A percentile compares a stretch with the other conserved stretches of the same genome.
Conservation (phyloP, 2,797 vertebrate genomes). For the Lateolabrax maculatus region DNA sequence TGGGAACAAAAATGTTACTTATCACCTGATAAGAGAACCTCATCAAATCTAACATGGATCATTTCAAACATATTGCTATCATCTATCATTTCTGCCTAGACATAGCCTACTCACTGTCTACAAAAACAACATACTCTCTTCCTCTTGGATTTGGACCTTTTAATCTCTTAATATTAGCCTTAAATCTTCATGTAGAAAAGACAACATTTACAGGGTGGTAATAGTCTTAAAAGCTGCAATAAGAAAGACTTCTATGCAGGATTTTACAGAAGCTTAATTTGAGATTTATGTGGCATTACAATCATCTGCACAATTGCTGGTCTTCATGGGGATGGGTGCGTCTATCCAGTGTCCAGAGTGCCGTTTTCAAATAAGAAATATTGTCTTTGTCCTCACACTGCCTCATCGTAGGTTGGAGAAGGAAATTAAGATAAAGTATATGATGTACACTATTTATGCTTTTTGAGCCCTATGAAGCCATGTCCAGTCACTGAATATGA, state of each 20-base stretch:
- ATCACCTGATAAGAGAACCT: not conserved
- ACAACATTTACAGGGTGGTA: constrained; percentile 48
- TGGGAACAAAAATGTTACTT: not conserved
- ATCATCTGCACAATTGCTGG: not conserved
- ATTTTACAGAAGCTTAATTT: constrained; percentile 32
- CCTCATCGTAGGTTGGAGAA: not conserved
- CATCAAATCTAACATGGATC: constrained; percentile 1
- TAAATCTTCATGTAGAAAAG: constrained; percentile 34
- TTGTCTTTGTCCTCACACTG: not conserved
- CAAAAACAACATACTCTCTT: constrained; percentile 28
- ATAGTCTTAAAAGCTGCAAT: constrained; percentile 44
- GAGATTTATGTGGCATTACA: not conserved
- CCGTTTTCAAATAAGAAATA: not conserved
- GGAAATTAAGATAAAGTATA: not conserved
- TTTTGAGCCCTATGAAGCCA: not conserved
- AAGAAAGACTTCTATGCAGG: not conserved
- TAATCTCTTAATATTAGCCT: constrained; percentile 7
- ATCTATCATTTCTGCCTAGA: not conserved
- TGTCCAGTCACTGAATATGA: not conserved
- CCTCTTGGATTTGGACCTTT: constrained; percentile 31
- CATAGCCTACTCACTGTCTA: not conserved
- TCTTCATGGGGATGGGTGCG: not conserved
- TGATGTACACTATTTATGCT: not conserved
- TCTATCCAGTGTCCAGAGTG: not conserved
- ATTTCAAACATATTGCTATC: not conserved